These are phyloP conservation scores for Anoura caudifer DNA, from an alignment of 2,113 vertebrate genomes.

Conservation along the genomic window DNA sequence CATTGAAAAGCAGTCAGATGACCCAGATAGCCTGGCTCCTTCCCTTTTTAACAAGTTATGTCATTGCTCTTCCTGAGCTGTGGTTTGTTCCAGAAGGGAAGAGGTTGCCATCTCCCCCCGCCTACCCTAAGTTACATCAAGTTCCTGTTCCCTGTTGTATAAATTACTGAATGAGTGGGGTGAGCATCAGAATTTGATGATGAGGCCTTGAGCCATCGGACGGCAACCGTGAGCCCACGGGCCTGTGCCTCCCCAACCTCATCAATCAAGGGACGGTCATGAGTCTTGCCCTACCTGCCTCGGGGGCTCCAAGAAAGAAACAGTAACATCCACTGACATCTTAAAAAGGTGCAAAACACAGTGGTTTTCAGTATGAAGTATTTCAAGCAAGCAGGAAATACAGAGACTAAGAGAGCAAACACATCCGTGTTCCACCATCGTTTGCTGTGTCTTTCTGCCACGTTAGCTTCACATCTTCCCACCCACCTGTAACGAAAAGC, in stretches of 20 bases:
- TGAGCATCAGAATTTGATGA: rapidly evolving
- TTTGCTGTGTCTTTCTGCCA: neutral
- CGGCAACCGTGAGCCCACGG: rapidly evolving
- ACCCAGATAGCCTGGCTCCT: neutral
- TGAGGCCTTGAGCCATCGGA: rapidly evolving
- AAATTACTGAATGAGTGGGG: neutral
- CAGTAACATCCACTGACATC: neutral
- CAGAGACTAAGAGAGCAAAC: neutral
- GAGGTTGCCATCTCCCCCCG: neutral
- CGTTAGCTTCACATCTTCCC: neutral
- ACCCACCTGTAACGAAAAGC: neutral
- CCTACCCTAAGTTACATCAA: neutral
- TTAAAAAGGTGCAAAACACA: neutral
- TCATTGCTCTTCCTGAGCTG: conserved; percentile 20
- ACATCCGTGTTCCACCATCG: neutral
- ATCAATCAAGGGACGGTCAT: rapidly evolving
- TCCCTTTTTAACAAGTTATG: conserved; percentile 51
- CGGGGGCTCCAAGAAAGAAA: neutral
- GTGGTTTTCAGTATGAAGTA: neutral
- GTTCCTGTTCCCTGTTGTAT: neutral
- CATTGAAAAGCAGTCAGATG: conserved; percentile 43
- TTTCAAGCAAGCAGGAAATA: neutral
- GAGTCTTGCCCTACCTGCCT: neutral
- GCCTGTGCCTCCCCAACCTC: too few relatives aligned
- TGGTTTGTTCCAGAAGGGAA: neutral